phyloP scores from a whole-genome alignment of 1,140 invertebrate species.

The Tribolium castaneum region DNA sequence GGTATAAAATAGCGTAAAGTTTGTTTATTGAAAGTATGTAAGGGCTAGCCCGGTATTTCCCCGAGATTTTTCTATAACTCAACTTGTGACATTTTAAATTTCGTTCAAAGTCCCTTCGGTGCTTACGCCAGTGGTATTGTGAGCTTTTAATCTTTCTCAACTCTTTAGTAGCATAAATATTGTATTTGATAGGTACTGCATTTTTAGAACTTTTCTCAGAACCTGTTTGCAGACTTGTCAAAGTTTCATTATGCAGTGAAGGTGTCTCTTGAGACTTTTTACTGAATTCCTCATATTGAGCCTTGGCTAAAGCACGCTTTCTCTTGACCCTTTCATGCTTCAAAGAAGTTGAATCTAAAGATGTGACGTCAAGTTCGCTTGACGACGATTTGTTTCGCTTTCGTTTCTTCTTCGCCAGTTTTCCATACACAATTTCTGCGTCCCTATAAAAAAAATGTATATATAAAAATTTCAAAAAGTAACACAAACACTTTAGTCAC shows the following conservation, averaged over 20 bases:
- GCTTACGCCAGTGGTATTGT: constrained; percentile 57
- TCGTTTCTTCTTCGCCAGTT: constrained; percentile 57
- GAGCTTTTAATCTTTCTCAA: constrained; percentile 54
- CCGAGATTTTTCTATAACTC: constrained; percentile 56
- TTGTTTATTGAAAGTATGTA: constrained; percentile 63
- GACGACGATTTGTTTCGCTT: constrained; percentile 43
- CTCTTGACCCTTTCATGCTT: constrained; percentile 56
- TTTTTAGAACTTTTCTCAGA: constrained; percentile 47
- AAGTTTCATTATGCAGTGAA: constrained; percentile 62
- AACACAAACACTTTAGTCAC: too few relatives aligned
- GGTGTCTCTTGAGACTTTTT: constrained; percentile 59
- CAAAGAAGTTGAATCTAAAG: constrained; percentile 48
- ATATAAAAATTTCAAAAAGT: too few relatives aligned
- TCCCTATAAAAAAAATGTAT: constrained; percentile 63
- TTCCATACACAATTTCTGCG: constrained; percentile 68
- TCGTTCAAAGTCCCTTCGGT: constrained; percentile 53
- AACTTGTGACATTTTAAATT: constrained; percentile 59
- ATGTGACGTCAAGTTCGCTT: constrained; percentile 43
- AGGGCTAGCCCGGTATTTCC: constrained; percentile 60
- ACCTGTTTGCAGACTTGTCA: constrained; percentile 58
- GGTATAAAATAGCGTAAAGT: constrained; percentile 67
- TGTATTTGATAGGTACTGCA: constrained; percentile 60
- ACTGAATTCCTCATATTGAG: constrained; percentile 63
- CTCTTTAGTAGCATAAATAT: constrained; percentile 61
- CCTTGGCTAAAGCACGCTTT: constrained; percentile 59